Conservation (phyloP, 1,140 invertebrate species). For the Thrips palmi region DNA sequence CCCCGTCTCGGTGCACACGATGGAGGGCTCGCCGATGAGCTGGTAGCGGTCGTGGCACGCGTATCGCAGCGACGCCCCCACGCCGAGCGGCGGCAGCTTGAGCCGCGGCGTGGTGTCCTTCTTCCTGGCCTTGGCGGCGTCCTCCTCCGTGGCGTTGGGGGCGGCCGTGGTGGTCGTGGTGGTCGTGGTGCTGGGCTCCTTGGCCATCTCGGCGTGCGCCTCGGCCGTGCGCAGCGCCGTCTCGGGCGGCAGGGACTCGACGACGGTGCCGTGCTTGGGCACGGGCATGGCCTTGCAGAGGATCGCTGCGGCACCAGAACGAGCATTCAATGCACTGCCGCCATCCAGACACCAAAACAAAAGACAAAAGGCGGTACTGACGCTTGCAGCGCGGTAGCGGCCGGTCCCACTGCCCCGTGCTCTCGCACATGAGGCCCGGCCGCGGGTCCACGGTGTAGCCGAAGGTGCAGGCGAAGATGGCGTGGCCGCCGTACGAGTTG, state of each 20-base stretch:
- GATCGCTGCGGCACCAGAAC: conserved; percentile 40
- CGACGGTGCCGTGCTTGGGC: conserved; percentile 49
- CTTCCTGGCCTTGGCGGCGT: too few relatives aligned
- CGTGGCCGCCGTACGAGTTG: conserved; percentile 42
- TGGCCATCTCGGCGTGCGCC: too few relatives aligned
- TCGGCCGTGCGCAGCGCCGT: conserved; percentile 24
- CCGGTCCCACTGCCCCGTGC: conserved; percentile 58
- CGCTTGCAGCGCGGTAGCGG: conserved; percentile 50
- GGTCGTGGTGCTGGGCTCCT: conserved; percentile 21
- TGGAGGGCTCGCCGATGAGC: conserved; percentile 55
- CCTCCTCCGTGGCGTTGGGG: conserved; percentile 15
- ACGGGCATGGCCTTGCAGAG: conserved; percentile 50
- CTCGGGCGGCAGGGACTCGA: conserved; percentile 27
- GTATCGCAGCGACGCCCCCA: conserved; percentile 61
- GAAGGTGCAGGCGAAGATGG: conserved; percentile 63
- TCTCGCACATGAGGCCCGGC: conserved; percentile 53
- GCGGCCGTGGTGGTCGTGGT: too few relatives aligned
- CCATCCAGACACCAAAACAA: neutral
- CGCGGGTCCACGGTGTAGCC: conserved; percentile 54
- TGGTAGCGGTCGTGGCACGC: conserved; percentile 47
- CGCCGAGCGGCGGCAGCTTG: conserved; percentile 34
- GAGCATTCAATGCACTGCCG: neutral
- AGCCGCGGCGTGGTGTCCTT: too few relatives aligned
- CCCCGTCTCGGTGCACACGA: conserved; percentile 69
- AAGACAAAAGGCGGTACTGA: conserved; percentile 23